Percentiles rank a stretch among this genome's conserved stretches.
Conservation (phyloP, 2,797 vertebrate species). For the Myripristis jacobus region DNA sequence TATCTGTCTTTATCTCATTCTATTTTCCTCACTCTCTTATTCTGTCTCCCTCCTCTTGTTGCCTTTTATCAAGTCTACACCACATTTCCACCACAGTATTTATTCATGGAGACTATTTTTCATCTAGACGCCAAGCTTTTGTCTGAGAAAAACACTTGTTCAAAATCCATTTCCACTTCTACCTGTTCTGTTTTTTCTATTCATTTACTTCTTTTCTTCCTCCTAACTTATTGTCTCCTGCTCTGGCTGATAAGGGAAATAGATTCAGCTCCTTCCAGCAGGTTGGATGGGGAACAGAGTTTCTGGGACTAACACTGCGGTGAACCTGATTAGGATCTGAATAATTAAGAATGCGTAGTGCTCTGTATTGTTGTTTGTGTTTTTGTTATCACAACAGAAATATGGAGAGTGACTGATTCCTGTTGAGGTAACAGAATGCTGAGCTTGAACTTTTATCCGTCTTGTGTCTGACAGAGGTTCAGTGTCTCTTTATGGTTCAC, state of each 20-base stretch:
- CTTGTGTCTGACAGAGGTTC: neutral
- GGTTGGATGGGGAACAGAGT: too few relatives aligned
- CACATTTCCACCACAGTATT: constrained; percentile 64
- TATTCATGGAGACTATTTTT: constrained; percentile 65
- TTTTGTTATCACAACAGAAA: too few relatives aligned
- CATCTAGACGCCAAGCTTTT: constrained; percentile 63
- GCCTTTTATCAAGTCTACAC: constrained; percentile 70
- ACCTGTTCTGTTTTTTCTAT: constrained; percentile 54
- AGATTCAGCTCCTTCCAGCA: too few relatives aligned
- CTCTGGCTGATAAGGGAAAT: too few relatives aligned
- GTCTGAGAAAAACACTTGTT: constrained; percentile 66
- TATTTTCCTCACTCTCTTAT: constrained; percentile 42
- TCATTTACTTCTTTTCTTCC: constrained; percentile 52
- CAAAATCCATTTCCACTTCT: constrained; percentile 72
- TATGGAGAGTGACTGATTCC: neutral
- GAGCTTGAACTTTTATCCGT: neutral
- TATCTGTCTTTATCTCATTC: constrained; percentile 64
- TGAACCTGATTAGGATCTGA: too few relatives aligned
- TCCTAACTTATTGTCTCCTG: constrained; percentile 54
- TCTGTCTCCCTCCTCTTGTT: constrained; percentile 51
- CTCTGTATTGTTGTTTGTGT: neutral
- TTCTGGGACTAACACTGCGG: too few relatives aligned
- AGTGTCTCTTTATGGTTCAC: neutral
- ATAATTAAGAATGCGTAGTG: too few relatives aligned
- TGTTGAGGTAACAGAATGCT: neutral